Evolutionary conservation across 2,113 vertebrate species (phyloP).

Genomic region (Phylloscopus trochiloides): DNA sequence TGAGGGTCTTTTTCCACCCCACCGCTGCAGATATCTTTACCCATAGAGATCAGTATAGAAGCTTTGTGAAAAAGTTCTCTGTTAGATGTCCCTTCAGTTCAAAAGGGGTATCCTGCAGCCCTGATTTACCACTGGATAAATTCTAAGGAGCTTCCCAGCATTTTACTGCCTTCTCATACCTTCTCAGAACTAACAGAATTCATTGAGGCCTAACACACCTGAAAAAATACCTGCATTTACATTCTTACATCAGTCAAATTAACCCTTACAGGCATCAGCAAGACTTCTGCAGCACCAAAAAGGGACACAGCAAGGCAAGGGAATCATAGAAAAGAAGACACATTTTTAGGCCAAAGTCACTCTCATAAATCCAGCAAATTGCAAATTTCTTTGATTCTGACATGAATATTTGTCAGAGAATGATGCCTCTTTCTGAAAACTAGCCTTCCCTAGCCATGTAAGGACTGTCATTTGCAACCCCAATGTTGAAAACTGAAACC

Average conservation of each 20-base stretch:
- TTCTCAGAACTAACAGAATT: background rate
- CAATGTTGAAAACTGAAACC: background rate
- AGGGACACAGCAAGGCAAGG: background rate
- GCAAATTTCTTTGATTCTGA: background rate
- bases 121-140: background rate
- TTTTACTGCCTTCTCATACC: background rate
- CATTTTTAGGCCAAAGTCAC: background rate
- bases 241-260: background rate
- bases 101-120: background rate
- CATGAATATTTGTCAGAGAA: background rate
- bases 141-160: background rate
- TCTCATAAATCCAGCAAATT: background rate
- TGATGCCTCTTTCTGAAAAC: background rate
- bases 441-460: background rate
- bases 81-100: background rate
- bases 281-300: background rate
- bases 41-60: background rate
- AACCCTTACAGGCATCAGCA: background rate
- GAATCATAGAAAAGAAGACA: background rate
- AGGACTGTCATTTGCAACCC: background rate
- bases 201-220: background rate
- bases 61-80: background rate
- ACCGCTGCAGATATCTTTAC: background rate
- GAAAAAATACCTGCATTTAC: background rate
- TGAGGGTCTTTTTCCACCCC: background rate